Evolutionary conservation across 2,888 invertebrate species (phyloP).

Genomic region (Ectropis crepuscularia): DNA sequence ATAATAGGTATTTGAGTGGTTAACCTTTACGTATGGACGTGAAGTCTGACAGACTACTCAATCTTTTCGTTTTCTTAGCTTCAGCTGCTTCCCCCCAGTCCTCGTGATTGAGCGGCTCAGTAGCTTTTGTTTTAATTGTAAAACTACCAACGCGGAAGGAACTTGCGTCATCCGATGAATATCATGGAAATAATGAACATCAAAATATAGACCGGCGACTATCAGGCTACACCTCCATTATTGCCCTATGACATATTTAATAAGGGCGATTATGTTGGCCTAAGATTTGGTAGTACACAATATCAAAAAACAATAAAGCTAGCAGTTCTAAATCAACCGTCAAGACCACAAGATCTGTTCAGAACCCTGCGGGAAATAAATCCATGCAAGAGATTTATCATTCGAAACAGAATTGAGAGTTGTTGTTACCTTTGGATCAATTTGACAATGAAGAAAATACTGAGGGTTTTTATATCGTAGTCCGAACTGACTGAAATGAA

Average conservation of each 20-base stretch:
- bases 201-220: background rate
- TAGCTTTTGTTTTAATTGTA: background rate
- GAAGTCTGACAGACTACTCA: background rate
- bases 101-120: background rate
- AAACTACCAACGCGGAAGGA: background rate
- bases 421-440: too few species aligned
- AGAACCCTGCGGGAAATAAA: too few species aligned
- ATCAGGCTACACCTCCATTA: background rate
- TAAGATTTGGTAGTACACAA: constrained; percentile 42
- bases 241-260: background rate
- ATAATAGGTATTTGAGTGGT: too few species aligned
- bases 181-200: too few species aligned
- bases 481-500: too few species aligned
- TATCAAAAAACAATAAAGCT: constrained; percentile 43
- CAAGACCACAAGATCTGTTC: too few species aligned
- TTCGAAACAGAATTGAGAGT: too few species aligned
- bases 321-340: too few species aligned
- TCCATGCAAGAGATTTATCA: too few species aligned
- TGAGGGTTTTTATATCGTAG: too few species aligned
- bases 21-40: background rate
- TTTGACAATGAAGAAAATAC: too few species aligned
- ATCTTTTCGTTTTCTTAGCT: background rate
- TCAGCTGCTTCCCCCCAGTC: background rate
- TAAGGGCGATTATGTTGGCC: constrained; percentile 13
- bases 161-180: background rate